phyloP scores from a whole-genome alignment of 1,140 invertebrate species.

The Hydropsyche tenuis region DNA sequence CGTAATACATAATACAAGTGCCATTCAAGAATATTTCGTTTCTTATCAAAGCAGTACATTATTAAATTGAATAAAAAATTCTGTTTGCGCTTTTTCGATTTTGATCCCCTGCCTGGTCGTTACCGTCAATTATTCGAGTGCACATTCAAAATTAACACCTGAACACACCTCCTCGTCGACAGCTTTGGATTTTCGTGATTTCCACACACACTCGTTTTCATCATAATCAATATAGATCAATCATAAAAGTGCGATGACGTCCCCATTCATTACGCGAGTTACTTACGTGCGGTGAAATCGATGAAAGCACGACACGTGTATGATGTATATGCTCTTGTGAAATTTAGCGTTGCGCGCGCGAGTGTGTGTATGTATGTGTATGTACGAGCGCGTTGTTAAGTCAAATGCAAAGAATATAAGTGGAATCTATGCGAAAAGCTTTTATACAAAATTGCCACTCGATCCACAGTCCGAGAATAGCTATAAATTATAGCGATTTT shows the following conservation, averaged over 20 bases:
- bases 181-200: not conserved
- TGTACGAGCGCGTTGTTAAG: too few species aligned
- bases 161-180: not conserved
- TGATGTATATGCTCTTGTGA: not conserved
- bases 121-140: constrained; percentile 9
- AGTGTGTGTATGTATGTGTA: not conserved
- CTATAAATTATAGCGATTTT: not conserved
- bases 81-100: too few species aligned
- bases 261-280: not conserved
- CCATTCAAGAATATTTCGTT: not conserved
- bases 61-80: too few species aligned
- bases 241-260: not conserved
- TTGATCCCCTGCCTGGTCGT: too few species aligned
- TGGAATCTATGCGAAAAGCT: not conserved
- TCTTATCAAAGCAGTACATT: too few species aligned
- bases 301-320: not conserved
- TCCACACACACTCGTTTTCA: not conserved
- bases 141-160: not conserved
- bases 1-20: not conserved
- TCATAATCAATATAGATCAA: constrained; percentile 1
- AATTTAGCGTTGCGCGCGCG: not conserved
- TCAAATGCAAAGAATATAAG: not conserved
- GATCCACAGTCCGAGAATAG: not conserved
- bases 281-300: not conserved
- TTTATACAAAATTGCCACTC: constrained; percentile 6